Conservation (phyloP, 2,113 vertebrate genomes). For the Genyomyrus donnyi region DNA sequence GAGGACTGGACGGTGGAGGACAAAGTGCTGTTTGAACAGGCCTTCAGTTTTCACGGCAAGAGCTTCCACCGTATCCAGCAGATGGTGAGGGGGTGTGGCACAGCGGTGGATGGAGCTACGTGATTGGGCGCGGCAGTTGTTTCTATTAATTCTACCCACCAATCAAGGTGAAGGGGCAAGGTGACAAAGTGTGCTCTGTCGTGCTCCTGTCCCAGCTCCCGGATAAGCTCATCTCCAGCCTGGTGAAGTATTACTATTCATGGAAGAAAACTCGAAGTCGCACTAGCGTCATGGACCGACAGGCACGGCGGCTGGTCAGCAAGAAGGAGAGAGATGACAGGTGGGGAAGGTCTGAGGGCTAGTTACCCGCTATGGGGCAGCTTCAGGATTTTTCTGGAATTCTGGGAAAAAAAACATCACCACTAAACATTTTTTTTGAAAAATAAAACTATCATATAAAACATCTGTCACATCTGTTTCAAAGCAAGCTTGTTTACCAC, state of each 20-base stretch:
- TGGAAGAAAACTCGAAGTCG: conserved; percentile 87
- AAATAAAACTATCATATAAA: neutral
- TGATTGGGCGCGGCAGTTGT: neutral
- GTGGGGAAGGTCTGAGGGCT: conserved; percentile 36
- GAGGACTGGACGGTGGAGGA: conserved; percentile 73
- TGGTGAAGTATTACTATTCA: conserved; percentile 87
- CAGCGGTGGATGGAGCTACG: neutral
- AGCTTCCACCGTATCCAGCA: conserved; percentile 72
- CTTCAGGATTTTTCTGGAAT: neutral
- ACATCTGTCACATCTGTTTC: neutral
- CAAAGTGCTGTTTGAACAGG: conserved; percentile 71
- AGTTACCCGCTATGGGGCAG: no score
- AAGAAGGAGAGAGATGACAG: conserved; percentile 81
- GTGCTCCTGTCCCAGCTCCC: conserved; percentile 60
- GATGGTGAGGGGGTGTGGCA: conserved; percentile 54
- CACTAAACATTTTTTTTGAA: neutral
- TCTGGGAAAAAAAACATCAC: neutral
- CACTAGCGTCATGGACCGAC: conserved; percentile 86
- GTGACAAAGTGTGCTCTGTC: neutral
- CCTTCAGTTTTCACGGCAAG: conserved; percentile 71
- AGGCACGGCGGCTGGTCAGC: conserved; percentile 73
- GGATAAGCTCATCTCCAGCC: conserved; percentile 79
- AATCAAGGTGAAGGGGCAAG: no score
- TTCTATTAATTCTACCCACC: neutral
- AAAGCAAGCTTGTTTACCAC: neutral